Conservation (phyloP, 2,797 vertebrate species). For the Xenentodon cancila region DNA sequence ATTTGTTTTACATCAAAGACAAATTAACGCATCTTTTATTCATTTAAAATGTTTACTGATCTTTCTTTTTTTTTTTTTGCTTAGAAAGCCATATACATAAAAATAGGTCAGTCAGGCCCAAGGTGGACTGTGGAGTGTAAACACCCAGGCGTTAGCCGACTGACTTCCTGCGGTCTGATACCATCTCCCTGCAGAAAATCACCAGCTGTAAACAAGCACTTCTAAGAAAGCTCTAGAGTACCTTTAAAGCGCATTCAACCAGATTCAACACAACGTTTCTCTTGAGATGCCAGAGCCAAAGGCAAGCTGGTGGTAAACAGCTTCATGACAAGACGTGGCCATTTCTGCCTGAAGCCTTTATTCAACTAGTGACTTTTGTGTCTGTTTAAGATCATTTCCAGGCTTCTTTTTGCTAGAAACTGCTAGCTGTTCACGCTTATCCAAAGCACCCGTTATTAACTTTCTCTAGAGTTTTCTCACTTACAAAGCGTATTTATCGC, state of each 20-base stretch:
- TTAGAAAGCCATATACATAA: conserved; percentile 29
- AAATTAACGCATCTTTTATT: background rate
- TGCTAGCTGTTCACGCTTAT: no score
- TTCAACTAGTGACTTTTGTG: background rate
- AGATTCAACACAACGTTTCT: conserved; percentile 52
- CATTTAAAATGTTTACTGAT: conserved; percentile 10
- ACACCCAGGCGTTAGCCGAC: conserved; percentile 79
- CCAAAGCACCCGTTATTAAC: no score
- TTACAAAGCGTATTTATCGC: no score
- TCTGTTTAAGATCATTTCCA: no score
- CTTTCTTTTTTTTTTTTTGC: conserved; percentile 17
- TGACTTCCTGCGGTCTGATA: conserved; percentile 79
- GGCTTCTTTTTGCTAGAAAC: no score
- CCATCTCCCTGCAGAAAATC: conserved; percentile 73
- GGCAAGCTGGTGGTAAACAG: conserved; percentile 27
- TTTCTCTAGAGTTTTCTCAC: no score
- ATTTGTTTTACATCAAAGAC: no score
- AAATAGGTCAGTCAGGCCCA: conserved; percentile 62
- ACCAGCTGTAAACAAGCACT: conserved; percentile 67
- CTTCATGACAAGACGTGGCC: background rate
- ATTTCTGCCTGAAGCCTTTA: background rate
- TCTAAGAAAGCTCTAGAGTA: conserved; percentile 57
- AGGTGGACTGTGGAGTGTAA: conserved; percentile 64
- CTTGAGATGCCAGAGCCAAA: conserved; percentile 44
- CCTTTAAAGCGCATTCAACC: conserved; percentile 68